These are phyloP conservation scores for Dilophus febrilis DNA, from an alignment of 2,888 invertebrate genomes.

Conservation along the genomic window DNA sequence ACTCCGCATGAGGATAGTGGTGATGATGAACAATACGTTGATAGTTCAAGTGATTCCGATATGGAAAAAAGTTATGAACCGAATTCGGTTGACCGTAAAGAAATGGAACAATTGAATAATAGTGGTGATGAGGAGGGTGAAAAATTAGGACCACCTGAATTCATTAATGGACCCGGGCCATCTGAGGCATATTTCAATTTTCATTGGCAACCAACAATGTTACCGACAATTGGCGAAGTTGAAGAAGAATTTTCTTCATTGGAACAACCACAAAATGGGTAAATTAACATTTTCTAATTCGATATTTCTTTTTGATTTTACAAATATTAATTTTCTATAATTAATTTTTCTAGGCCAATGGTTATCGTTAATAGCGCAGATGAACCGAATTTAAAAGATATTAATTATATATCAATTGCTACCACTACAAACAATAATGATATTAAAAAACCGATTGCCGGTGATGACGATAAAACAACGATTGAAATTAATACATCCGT, in stretches of 20 bases:
- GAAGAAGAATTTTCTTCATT: constrained; percentile 30
- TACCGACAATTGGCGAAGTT: constrained; percentile 30
- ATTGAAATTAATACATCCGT: too few species aligned
- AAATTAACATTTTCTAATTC: neutral
- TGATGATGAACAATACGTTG: constrained; percentile 7
- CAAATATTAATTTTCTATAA: neutral
- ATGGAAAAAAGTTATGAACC: constrained; percentile 22
- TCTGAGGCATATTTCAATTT: constrained; percentile 31
- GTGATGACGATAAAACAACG: too few species aligned
- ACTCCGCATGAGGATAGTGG: neutral
- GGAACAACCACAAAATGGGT: constrained; percentile 18
- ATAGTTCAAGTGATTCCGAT: constrained; percentile 15
- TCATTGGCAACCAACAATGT: constrained; percentile 28
- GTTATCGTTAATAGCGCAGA: neutral
- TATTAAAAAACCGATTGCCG: too few species aligned
- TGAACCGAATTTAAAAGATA: neutral
- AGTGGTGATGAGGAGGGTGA: constrained; percentile 24
- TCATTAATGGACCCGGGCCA: constrained; percentile 27
- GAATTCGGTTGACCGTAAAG: constrained; percentile 3
- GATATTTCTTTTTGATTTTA: neutral
- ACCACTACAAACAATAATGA: too few species aligned
- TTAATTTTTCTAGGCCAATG: neutral
- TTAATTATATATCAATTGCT: too few species aligned
- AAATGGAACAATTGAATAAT: constrained; percentile 1
- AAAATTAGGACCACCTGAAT: constrained; percentile 28